A percentile compares a stretch with the other conserved stretches of the same genome.
Evolutionary conservation across 30 jellyfish, hydroid and myxozoan genomes (phyloP).

Genomic region (Catostylus mosaicus): DNA sequence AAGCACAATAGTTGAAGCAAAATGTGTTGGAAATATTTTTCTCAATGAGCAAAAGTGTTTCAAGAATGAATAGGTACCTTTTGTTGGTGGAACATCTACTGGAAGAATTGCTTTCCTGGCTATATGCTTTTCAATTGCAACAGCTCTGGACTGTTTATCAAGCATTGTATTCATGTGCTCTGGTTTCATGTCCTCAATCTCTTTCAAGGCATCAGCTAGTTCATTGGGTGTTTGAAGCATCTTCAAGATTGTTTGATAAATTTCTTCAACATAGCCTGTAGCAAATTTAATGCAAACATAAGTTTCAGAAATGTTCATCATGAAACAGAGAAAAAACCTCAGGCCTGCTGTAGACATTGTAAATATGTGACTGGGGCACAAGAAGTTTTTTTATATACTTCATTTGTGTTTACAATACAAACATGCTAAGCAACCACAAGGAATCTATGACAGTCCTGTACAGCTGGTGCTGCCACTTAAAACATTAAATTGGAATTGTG

Average conservation of each 20-base stretch:
- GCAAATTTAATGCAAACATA: neutral
- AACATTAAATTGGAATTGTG: constrained; percentile 7
- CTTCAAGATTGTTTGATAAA: constrained; percentile 4
- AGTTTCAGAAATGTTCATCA: neutral
- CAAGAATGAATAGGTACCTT: constrained; percentile 5
- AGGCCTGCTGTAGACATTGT: too few relatives aligned
- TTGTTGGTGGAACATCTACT: constrained; percentile 47
- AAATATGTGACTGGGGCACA: too few relatives aligned
- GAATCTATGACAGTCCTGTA: too few relatives aligned
- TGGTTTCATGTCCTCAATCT: constrained; percentile 14
- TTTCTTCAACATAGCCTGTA: constrained; percentile 6
- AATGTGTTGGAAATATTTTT: neutral
- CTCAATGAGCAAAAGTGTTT: constrained; percentile 4
- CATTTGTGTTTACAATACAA: too few relatives aligned
- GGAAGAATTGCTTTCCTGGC: constrained; percentile 9
- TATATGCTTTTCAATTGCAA: constrained; percentile 11
- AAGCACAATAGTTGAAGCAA: too few relatives aligned
- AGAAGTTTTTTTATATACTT: too few relatives aligned
- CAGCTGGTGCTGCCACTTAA: too few relatives aligned
- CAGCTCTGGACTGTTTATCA: constrained; percentile 20
- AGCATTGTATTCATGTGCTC: constrained; percentile 17
- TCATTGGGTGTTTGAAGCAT: neutral
- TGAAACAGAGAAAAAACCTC: too few relatives aligned
- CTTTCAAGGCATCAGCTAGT: constrained; percentile 4
- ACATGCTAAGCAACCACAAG: too few relatives aligned